Percentiles rank a stretch among this genome's conserved stretches.
Conservation (phyloP, 1,140 invertebrate species). For the Aphaenogaster rudis region DNA sequence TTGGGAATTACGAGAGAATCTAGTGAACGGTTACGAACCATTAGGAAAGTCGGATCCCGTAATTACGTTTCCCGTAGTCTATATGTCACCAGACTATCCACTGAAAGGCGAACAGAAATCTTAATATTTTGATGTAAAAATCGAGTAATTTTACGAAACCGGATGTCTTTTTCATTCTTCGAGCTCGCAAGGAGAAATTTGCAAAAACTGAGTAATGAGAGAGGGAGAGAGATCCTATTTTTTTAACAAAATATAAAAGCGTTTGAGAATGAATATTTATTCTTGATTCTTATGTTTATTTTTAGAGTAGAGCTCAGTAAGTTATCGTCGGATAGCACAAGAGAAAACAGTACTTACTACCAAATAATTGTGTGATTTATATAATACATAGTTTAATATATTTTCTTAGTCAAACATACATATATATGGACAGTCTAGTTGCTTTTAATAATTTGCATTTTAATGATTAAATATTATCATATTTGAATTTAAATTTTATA, state of each 20-base stretch:
- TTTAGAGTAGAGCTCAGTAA: background rate
- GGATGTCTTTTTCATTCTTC: conserved; percentile 15
- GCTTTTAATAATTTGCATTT: conserved; percentile 21
- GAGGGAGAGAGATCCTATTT: background rate
- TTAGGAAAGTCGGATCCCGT: conserved; percentile 83
- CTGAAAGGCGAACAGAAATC: conserved; percentile 63
- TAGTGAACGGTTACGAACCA: conserved; percentile 86
- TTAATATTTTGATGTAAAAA: conserved; percentile 19
- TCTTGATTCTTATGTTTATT: background rate
- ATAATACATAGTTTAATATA: conserved; percentile 45
- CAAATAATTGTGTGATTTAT: conserved; percentile 38
- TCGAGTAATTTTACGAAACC: background rate
- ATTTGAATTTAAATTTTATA: conserved; percentile 28
- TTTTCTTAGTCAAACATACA: conserved; percentile 19
- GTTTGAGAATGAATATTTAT: conserved; percentile 41
- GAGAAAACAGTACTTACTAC: conserved; percentile 28
- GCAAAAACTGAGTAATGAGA: background rate
- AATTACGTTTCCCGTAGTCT: conserved; percentile 81
- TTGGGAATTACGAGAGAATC: conserved; percentile 89
- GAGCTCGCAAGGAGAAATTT: background rate
- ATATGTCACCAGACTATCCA: conserved; percentile 79
- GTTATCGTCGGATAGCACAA: background rate
- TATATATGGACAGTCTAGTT: conserved; percentile 8
- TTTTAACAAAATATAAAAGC: background rate
- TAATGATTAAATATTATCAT: conserved; percentile 4